These are phyloP conservation scores for Gandaritis pyraliata DNA, from an alignment of 2,888 invertebrate species.

Conservation along the genomic window DNA sequence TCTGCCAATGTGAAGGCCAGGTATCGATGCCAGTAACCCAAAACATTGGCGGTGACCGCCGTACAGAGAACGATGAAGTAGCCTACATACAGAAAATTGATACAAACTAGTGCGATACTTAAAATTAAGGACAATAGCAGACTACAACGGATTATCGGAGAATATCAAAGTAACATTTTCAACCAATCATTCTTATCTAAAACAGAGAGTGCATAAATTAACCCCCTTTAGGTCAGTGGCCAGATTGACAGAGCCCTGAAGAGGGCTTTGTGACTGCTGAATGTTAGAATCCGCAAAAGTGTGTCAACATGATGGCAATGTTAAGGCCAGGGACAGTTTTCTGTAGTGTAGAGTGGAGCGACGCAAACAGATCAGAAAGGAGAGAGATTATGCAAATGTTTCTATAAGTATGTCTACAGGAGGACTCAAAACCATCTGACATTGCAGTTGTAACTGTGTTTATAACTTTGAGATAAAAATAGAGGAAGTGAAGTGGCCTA, in stretches of 20 bases:
- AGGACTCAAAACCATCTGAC: too few species aligned
- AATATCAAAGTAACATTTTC: neutral
- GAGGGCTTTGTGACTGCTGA: neutral
- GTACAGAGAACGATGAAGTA: neutral
- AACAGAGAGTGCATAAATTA: neutral
- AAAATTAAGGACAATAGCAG: too few species aligned
- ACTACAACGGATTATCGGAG: too few species aligned
- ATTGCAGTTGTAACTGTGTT: too few species aligned
- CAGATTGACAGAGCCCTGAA: conserved; percentile 1
- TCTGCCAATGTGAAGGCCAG: conserved; percentile 73
- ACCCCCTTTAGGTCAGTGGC: neutral
- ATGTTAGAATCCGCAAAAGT: neutral
- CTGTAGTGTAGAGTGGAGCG: neutral
- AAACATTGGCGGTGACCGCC: neutral
- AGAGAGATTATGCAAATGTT: neutral
- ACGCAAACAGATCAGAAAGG: neutral
- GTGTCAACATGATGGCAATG: neutral
- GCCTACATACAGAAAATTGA: too few species aligned
- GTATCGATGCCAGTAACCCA: conserved; percentile 57
- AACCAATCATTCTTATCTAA: neutral
- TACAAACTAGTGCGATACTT: too few species aligned
- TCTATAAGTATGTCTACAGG: too few species aligned
- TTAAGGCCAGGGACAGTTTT: neutral
- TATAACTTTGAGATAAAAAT: too few species aligned
- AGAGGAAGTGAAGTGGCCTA: too few species aligned